These are phyloP conservation scores for Brienomyrus longianalis DNA, from an alignment of 2,113 vertebrate species.

Conservation along the genomic window DNA sequence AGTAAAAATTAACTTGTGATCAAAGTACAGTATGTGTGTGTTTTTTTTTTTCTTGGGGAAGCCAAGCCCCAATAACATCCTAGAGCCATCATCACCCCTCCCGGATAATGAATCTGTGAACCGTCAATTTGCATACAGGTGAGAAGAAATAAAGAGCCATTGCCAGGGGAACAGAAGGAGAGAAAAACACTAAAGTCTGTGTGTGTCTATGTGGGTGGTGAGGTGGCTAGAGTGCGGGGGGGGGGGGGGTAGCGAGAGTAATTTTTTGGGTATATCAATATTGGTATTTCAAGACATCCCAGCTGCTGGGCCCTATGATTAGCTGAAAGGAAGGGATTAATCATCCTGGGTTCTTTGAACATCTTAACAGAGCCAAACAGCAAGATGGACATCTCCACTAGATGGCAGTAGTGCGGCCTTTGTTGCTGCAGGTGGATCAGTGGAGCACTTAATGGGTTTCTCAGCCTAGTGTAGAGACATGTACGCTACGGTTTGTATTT, in stretches of 20 bases:
- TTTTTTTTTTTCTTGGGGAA: conserved; percentile 51
- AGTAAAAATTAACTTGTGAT: conserved; percentile 63
- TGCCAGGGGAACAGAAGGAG: neutral
- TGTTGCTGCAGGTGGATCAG: neutral
- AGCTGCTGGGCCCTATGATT: conserved; percentile 29
- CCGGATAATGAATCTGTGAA: conserved; percentile 41
- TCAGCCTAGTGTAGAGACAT: neutral
- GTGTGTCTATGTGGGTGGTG: conserved; percentile 17
- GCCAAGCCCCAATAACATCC: conserved; percentile 44
- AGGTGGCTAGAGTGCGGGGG: neutral
- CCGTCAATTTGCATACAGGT: conserved; percentile 63
- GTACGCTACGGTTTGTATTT: neutral
- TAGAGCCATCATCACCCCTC: conserved; percentile 38
- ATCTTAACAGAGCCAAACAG: neutral
- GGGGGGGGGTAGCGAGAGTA: neutral
- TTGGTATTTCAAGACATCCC: conserved; percentile 42
- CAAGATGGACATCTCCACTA: conserved; percentile 25
- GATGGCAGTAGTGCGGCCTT: conserved; percentile 52
- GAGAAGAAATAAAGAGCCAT: conserved; percentile 35
- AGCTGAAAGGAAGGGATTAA: conserved; percentile 23
- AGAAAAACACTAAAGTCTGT: neutral
- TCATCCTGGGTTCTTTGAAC: conserved; percentile 9
- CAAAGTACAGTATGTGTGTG: conserved; percentile 52
- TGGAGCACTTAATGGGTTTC: neutral
- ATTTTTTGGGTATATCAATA: conserved; percentile 27